A percentile compares a stretch with the other conserved stretches of the same genome.
Evolutionary conservation across 1,140 invertebrate genomes (phyloP).

Genomic region (Zeugodacus cucurbitae): DNA sequence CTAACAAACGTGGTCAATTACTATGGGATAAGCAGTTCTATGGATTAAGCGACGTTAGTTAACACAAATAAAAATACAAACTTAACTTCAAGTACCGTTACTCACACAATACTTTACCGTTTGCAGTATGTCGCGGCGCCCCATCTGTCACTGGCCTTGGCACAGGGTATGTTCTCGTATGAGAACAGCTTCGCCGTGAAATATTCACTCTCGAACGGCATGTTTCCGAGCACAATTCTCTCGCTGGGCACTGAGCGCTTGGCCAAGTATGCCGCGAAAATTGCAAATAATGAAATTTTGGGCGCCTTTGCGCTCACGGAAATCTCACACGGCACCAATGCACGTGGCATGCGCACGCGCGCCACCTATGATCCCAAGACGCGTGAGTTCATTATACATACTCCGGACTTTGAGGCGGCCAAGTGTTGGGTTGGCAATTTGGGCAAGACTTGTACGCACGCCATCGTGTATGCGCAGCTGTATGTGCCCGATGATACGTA

Average conservation of each 20-base stretch:
- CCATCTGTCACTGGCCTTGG: slow-evolving; percentile 65
- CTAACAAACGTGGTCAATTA: slow-evolving; percentile 72
- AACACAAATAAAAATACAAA: neutral
- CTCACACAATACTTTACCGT: slow-evolving; percentile 50
- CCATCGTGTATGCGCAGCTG: slow-evolving; percentile 86
- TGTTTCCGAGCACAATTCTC: slow-evolving; percentile 70
- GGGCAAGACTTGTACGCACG: slow-evolving; percentile 87
- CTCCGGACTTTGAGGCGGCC: slow-evolving; percentile 85
- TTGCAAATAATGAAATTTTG: slow-evolving; percentile 69
- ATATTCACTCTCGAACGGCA: slow-evolving; percentile 70
- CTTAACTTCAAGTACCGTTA: neutral
- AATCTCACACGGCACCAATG: slow-evolving; percentile 89
- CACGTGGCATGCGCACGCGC: slow-evolving; percentile 83
- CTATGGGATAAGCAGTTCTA: slow-evolving; percentile 75
- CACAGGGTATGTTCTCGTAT: slow-evolving; percentile 74
- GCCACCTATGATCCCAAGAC: slow-evolving; percentile 81
- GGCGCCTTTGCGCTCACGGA: slow-evolving; percentile 90
- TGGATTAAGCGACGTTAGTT: slow-evolving; percentile 69
- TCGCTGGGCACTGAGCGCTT: slow-evolving; percentile 72
- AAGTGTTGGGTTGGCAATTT: slow-evolving; percentile 80
- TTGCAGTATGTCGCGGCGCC: slow-evolving; percentile 67
- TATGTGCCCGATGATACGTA: slow-evolving; percentile 78
- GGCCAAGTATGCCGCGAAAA: slow-evolving; percentile 70
- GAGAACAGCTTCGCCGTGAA: slow-evolving; percentile 78
- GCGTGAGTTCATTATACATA: slow-evolving; percentile 83